Conservation (phyloP, 2,888 invertebrate species). For the Syrista parreyssii region DNA sequence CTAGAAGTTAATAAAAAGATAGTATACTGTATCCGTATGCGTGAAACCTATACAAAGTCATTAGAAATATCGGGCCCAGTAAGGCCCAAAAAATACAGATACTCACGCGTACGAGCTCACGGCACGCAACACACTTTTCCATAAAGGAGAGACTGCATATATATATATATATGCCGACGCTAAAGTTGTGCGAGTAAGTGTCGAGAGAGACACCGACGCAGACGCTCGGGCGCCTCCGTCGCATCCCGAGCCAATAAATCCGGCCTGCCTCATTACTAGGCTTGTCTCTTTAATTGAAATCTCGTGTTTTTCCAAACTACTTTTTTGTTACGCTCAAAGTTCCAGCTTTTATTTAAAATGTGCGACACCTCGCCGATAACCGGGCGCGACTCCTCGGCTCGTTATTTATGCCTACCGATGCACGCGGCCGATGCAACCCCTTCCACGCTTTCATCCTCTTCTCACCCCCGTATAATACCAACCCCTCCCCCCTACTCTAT, state of each 20-base stretch:
- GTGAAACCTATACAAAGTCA: no score
- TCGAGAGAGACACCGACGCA: conserved; percentile 34
- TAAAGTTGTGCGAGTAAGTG: not conserved
- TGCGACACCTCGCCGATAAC: conserved; percentile 53
- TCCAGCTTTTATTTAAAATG: conserved; percentile 52
- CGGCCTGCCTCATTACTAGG: conserved; percentile 69
- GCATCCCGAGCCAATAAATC: conserved; percentile 57
- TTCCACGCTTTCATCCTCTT: conserved; percentile 2
- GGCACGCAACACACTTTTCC: not conserved
- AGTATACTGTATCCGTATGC: no score
- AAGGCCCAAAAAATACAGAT: not conserved
- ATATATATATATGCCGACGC: no score
- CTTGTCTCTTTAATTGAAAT: conserved; percentile 74
- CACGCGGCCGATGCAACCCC: conserved; percentile 1
- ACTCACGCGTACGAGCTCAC: not conserved
- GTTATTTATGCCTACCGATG: conserved; percentile 1
- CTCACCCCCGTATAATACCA: not conserved
- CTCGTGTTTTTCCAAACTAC: conserved; percentile 68
- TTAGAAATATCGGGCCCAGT: no score
- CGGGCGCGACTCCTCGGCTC: conserved; percentile 10
- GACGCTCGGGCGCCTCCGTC: conserved; percentile 48
- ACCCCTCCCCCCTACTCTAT: not conserved
- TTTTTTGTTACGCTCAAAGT: conserved; percentile 24
- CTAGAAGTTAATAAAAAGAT: no score
- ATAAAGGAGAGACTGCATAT: no score